phyloP scores from a whole-genome alignment of 2,888 invertebrate genomes.

The Epistrophella euchroma region DNA sequence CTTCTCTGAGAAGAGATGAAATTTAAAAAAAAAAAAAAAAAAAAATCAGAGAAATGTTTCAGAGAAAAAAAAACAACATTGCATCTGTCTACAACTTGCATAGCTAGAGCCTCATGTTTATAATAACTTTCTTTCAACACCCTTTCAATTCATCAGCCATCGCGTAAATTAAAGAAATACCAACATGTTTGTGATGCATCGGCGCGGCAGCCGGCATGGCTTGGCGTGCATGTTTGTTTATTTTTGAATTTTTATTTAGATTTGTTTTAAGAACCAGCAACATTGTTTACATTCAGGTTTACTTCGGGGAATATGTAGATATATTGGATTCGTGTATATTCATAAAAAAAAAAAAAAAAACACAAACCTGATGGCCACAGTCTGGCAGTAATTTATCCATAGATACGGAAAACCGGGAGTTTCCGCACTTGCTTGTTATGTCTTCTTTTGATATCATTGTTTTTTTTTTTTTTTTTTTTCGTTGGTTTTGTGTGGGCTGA shows the following conservation, averaged over 20 bases:
- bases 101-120: neutral
- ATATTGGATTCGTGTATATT: constrained; percentile 28
- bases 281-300: constrained; percentile 65
- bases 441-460: constrained; percentile 5
- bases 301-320: constrained; percentile 11
- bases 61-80: neutral
- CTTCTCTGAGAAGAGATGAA: neutral
- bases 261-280: constrained; percentile 51
- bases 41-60: neutral
- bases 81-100: constrained; percentile 10
- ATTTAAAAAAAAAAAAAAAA: neutral
- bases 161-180: constrained; percentile 11
- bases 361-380: constrained; percentile 5
- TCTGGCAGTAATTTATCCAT: constrained; percentile 9
- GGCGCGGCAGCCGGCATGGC: neutral
- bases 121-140: constrained; percentile 27
- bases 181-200: constrained; percentile 33
- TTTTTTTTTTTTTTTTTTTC: neutral
- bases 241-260: constrained; percentile 61
- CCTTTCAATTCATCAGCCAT: neutral
- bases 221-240: constrained; percentile 33
- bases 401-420: constrained; percentile 16
- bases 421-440: constrained; percentile 51
- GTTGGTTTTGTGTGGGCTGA: constrained; percentile 51
- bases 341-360: constrained; percentile 38